Evolutionary conservation across 1,140 invertebrate genomes (phyloP).

Genomic region (Coelopa frigida): DNA sequence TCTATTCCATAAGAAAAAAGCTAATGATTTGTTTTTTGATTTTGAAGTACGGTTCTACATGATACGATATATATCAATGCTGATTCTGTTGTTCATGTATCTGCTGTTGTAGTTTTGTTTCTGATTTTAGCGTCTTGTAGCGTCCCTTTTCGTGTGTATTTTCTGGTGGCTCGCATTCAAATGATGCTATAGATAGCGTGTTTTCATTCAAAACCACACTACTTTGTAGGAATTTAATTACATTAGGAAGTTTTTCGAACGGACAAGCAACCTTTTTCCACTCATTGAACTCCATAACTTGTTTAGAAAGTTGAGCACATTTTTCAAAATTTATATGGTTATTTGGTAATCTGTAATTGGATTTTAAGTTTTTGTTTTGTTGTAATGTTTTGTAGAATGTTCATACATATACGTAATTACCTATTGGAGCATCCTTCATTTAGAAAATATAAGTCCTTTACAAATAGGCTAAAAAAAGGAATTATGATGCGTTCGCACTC

Average conservation of each 20-base stretch:
- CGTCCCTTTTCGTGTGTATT: constrained; percentile 79
- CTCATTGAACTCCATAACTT: constrained; percentile 80
- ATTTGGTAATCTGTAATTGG: constrained; percentile 61
- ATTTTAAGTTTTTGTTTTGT: too few relatives aligned
- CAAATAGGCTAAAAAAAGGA: constrained; percentile 81
- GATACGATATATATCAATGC: too few relatives aligned
- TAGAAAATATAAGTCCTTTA: constrained; percentile 83
- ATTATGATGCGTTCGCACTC: constrained; percentile 77
- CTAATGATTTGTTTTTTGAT: too few relatives aligned
- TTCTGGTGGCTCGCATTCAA: constrained; percentile 82
- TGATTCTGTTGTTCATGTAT: constrained; percentile 36
- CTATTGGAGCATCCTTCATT: constrained; percentile 80
- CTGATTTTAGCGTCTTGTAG: constrained; percentile 69
- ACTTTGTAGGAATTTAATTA: constrained; percentile 74
- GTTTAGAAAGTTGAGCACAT: constrained; percentile 83
- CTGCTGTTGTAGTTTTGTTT: constrained; percentile 44
- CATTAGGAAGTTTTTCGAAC: constrained; percentile 70
- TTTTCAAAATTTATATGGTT: constrained; percentile 88
- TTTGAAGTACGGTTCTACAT: too few relatives aligned
- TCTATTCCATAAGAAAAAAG: too few relatives aligned
- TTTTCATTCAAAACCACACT: constrained; percentile 76
- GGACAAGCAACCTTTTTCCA: constrained; percentile 85
- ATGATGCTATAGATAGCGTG: constrained; percentile 73
- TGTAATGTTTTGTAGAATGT: too few relatives aligned
- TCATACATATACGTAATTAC: constrained; percentile 49